Evolutionary conservation across 2,797 vertebrate genomes (phyloP).

Genomic region (Danio jaintianensis): DNA sequence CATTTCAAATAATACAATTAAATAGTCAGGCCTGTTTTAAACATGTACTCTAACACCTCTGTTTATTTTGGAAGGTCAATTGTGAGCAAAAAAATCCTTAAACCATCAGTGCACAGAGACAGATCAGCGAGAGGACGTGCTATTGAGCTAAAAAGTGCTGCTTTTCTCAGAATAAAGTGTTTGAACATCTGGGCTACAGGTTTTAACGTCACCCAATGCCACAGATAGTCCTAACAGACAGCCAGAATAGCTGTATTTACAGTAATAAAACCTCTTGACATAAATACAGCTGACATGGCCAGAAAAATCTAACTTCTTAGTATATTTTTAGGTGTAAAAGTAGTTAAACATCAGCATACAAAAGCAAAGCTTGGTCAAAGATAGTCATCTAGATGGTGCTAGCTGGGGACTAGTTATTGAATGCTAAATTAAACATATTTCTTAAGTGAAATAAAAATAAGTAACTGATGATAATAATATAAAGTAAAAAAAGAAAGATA

Average conservation of each 20-base stretch:
- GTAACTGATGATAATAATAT: background rate
- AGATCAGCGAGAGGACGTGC: conserved; percentile 26
- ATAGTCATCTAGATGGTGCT: background rate
- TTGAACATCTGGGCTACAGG: conserved; percentile 53
- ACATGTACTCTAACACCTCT: background rate
- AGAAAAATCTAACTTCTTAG: background rate
- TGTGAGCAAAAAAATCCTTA: conserved; percentile 17
- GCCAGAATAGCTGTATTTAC: conserved; percentile 55
- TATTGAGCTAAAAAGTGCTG: conserved; percentile 5
- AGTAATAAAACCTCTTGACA: conserved; percentile 47
- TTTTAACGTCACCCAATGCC: conserved; percentile 31
- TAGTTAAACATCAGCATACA: conserved; percentile 4
- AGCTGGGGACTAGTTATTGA: background rate
- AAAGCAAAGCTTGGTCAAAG: conserved; percentile 9
- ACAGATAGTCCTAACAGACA: conserved; percentile 48
- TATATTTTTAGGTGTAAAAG: conserved; percentile 26
- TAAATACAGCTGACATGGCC: conserved; percentile 28
- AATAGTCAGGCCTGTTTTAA: background rate
- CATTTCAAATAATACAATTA: background rate
- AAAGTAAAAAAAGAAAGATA: background rate
- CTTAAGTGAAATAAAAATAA: background rate
- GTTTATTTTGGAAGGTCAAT: conserved; percentile 15
- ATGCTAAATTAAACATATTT: background rate
- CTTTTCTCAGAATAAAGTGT: conserved; percentile 49
- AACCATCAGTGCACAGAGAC: background rate